A percentile compares a stretch with the other conserved stretches of the same genome.
Evolutionary conservation across 2,888 invertebrate genomes (phyloP).

Genomic region (Dicranocentrus wangi): DNA sequence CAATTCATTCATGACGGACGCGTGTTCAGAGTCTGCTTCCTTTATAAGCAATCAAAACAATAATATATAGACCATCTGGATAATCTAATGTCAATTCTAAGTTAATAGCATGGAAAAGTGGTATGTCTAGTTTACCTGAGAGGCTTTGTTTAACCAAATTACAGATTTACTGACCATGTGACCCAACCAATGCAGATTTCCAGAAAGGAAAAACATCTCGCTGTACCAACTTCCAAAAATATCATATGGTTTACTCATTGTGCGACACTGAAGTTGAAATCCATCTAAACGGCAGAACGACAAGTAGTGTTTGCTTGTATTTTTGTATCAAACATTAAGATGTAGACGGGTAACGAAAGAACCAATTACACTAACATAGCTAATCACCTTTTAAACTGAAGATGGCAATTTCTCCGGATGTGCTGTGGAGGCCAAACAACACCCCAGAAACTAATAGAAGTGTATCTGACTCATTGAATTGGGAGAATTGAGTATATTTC

Average conservation of each 20-base stretch:
- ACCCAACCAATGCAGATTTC: conserved; percentile 86
- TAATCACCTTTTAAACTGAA: conserved; percentile 85
- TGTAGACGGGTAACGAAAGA: no score
- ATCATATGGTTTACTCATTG: conserved; percentile 89
- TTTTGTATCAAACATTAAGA: conserved; percentile 1
- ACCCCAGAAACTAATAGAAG: conserved; percentile 88
- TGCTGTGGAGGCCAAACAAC: conserved; percentile 85
- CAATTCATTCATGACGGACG: conserved; percentile 84
- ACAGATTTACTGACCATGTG: conserved; percentile 84
- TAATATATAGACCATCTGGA: no score
- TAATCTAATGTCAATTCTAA: no score
- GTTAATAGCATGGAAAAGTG: no score
- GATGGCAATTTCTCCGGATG: conserved; percentile 91
- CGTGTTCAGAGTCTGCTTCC: conserved; percentile 85
- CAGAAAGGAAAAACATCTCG: conserved; percentile 85
- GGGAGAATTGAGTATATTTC: conserved; percentile 91
- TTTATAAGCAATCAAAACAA: neutral
- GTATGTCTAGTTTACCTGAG: conserved; percentile 77
- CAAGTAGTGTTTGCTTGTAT: neutral
- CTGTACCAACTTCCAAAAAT: conserved; percentile 92
- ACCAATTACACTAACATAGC: no score
- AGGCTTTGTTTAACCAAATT: conserved; percentile 87
- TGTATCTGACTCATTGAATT: conserved; percentile 88
- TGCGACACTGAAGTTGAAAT: conserved; percentile 79
- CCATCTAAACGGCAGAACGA: conserved; percentile 77